Conservation (phyloP, 2,888 invertebrate species). For the Noctuana brunneofusca region DNA sequence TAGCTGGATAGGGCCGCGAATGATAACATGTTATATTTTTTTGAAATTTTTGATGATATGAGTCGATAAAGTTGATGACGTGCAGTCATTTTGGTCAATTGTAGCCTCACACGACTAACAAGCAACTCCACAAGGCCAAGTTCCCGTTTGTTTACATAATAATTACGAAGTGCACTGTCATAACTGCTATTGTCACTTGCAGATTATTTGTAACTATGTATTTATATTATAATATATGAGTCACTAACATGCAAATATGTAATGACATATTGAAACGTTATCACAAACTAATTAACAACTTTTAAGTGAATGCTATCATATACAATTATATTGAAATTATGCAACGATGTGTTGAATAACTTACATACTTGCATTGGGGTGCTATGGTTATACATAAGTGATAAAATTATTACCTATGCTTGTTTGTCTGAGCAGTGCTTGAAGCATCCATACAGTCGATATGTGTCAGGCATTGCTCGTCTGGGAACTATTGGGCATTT, state of each 20-base stretch:
- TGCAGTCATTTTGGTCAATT: conserved; percentile 70
- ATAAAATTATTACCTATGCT: conserved; percentile 75
- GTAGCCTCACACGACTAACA: conserved; percentile 82
- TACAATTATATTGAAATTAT: conserved; percentile 59
- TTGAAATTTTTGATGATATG: conserved; percentile 43
- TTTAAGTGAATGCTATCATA: conserved; percentile 72
- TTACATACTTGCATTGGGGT: conserved; percentile 83
- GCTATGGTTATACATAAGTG: conserved; percentile 81
- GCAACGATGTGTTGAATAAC: conserved; percentile 71
- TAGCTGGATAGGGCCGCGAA: conserved; percentile 59
- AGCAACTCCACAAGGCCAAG: conserved; percentile 83
- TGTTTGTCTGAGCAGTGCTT: conserved; percentile 72
- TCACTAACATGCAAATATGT: conserved; percentile 84
- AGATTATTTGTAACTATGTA: conserved; percentile 81
- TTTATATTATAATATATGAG: conserved; percentile 83
- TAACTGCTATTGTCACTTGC: conserved; percentile 80
- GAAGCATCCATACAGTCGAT: conserved; percentile 51
- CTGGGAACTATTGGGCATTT: conserved; percentile 83
- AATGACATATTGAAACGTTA: conserved; percentile 71
- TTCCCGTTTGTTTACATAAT: conserved; percentile 78
- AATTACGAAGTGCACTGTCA: conserved; percentile 78
- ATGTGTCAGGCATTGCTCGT: conserved; percentile 68
- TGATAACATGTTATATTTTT: conserved; percentile 34
- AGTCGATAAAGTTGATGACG: conserved; percentile 81
- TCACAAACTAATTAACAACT: conserved; percentile 74